Percentiles rank a stretch among this genome's conserved stretches.
These are phyloP conservation scores for Dryobota labecula DNA, from an alignment of 2,888 invertebrate genomes.

Conservation along the genomic window DNA sequence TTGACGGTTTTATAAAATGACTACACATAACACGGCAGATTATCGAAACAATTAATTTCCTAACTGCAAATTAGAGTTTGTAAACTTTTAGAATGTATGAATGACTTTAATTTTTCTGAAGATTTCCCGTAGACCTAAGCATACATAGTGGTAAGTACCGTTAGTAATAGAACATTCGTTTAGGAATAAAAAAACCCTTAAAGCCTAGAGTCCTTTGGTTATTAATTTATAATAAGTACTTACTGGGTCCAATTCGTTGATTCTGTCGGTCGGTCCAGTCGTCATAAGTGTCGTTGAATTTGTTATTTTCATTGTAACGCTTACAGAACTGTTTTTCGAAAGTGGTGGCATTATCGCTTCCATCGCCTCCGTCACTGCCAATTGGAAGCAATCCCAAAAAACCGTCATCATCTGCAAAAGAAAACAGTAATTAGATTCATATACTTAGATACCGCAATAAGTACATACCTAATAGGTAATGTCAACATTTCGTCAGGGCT, in stretches of 20 bases:
- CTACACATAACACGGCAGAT: background rate
- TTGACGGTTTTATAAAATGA: background rate
- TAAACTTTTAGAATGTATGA: background rate
- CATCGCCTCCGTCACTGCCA: background rate
- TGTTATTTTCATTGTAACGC: background rate
- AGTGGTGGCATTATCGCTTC: background rate
- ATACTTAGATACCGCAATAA: background rate
- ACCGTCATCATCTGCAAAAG: conserved; percentile 39
- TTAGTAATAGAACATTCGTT: background rate
- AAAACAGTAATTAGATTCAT: background rate
- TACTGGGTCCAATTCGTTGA: conserved; percentile 17
- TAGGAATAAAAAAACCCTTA: background rate
- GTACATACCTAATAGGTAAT: background rate
- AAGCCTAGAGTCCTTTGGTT: background rate
- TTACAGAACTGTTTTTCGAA: conserved; percentile 3
- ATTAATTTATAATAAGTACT: conserved; percentile 10
- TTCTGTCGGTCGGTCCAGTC: conserved; percentile 12
- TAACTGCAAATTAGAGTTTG: background rate
- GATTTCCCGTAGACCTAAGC: background rate
- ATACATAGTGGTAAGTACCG: background rate
- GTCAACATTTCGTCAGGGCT: too few relatives aligned
- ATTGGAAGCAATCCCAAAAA: conserved; percentile 40
- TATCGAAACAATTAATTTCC: too few relatives aligned
- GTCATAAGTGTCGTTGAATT: conserved; percentile 7
- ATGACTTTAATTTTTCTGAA: background rate